Evolutionary conservation across 2,113 vertebrate genomes (phyloP), one percentile per base, ranked within the genome.

Genomic region (Etheostoma spectabile): DNA sequence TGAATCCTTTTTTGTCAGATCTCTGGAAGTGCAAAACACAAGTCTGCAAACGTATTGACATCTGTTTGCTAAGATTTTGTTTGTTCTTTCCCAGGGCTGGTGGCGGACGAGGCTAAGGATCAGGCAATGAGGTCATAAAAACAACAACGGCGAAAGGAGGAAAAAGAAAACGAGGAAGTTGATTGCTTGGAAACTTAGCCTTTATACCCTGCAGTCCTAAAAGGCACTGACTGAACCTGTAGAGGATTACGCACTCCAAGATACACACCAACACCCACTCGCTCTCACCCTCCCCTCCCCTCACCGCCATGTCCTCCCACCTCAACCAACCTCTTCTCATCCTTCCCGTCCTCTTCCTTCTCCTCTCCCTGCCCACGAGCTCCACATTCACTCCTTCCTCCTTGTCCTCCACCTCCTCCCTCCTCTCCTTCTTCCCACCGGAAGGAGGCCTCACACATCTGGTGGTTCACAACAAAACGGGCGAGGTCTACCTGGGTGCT

Each of bases 381-480:
- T 90, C 75, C 76, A 79, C 56, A 64, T 88, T 74, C 60, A 65
- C 71, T 56, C n/a, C 84, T 30, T 65, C 66, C n/a, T 33, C 80
- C 74, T 62, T 82, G 78, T 94, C 59, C 94, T 59, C 83, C 56
- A 21, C 65, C 63, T 59, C 83, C 56, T 22, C 65, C 63, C 80
- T 94, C 57, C 94, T 93, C 21, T 89, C 94, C 82, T 99, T 99
- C 79, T 91, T 86, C 0, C 96, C 95, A 52, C 95, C 95, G 1
- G 97, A 98, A 86, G 97, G 96, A 93, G 97, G 97, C 76, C 96
- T 99, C 83, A 98, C 96, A 0, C 98, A 99, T 90, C 91, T 99
- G 86, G 98, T 98, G 82, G 97, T 99, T 35, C 96, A 99, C 56
- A 97, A 97, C 88, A 96, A 96, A 93, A 98, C 97, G 0, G 97